Conservation (phyloP, 37 sponge, comb jelly and placozoan species). For the Cliona cf. orientalis region DNA sequence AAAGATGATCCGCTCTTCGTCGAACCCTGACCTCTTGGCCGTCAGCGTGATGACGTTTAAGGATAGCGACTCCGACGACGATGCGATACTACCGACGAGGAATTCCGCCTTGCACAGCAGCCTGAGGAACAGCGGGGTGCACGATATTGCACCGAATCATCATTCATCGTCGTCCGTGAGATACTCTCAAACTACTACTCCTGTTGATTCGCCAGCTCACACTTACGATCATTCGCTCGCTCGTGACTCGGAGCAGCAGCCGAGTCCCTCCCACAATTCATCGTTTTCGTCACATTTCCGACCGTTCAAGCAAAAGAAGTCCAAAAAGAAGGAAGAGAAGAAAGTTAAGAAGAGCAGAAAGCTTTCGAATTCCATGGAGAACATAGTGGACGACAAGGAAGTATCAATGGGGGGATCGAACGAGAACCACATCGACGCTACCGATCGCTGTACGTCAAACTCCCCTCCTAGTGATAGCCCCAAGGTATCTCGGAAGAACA, state of each 20-base stretch:
- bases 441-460: too few relatives aligned
- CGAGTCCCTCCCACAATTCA: not conserved
- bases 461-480: slow-evolving; percentile 1
- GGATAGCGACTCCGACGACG: not conserved
- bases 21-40: slow-evolving; percentile 36
- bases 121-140: not conserved
- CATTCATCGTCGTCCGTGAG: slow-evolving; percentile 3
- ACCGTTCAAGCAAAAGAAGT: too few relatives aligned
- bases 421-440: not conserved
- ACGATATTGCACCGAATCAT: not conserved
- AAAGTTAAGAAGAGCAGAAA: not conserved
- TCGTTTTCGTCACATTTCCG: not conserved
- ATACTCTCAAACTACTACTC: slow-evolving; percentile 4
- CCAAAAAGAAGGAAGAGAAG: not conserved
- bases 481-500: slow-evolving; percentile 3
- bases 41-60: not conserved
- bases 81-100: not conserved
- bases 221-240: not conserved
- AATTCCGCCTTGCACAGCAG: not conserved
- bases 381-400: not conserved
- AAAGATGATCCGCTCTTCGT: slow-evolving; percentile 20
- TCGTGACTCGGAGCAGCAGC: not conserved
- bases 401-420: not conserved
- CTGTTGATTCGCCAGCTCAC: not conserved
- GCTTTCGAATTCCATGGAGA: not conserved